phyloP scores from a whole-genome alignment of 92 coral and sea anemone species.

The Actinernus sp. region DNA sequence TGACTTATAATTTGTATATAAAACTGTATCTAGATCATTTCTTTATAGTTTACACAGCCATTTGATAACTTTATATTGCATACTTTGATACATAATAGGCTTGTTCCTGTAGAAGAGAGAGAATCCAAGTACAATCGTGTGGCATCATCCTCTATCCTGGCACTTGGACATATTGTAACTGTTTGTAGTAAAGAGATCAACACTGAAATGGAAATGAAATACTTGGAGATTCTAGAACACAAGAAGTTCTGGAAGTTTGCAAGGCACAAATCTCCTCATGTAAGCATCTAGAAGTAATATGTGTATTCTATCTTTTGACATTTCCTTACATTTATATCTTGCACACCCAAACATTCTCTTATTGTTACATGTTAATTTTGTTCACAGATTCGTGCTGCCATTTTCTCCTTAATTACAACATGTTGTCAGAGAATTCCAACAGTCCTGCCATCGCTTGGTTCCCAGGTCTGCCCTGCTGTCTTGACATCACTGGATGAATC shows the following conservation, averaged over 20 bases:
- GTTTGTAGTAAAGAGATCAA: conserved; percentile 50
- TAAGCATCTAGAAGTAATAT: conserved; percentile 27
- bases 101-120: conserved; percentile 85
- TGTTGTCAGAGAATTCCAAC: conserved; percentile 76
- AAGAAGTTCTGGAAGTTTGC: conserved; percentile 93
- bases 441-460: conserved; percentile 43
- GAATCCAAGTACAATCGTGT: conserved; percentile 84
- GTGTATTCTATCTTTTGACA: too few relatives aligned
- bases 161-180: conserved; percentile 79
- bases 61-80: too few relatives aligned
- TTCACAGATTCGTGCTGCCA: conserved; percentile 82
- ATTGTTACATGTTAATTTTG: not conserved
- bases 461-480: conserved; percentile 84
- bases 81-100: conserved; percentile 55
- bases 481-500: conserved; percentile 88
- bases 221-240: conserved; percentile 54
- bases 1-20: too few relatives aligned
- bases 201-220: conserved; percentile 54
- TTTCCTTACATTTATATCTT: too few relatives aligned
- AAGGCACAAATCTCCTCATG: conserved; percentile 88
- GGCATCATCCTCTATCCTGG: conserved; percentile 78
- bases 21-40: too few relatives aligned
- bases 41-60: too few relatives aligned
- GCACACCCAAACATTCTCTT: too few relatives aligned
- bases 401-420: conserved; percentile 73